Evolutionary conservation across 23 tunicate species (phyloP).

Genomic region (Halocynthia roretzi): DNA sequence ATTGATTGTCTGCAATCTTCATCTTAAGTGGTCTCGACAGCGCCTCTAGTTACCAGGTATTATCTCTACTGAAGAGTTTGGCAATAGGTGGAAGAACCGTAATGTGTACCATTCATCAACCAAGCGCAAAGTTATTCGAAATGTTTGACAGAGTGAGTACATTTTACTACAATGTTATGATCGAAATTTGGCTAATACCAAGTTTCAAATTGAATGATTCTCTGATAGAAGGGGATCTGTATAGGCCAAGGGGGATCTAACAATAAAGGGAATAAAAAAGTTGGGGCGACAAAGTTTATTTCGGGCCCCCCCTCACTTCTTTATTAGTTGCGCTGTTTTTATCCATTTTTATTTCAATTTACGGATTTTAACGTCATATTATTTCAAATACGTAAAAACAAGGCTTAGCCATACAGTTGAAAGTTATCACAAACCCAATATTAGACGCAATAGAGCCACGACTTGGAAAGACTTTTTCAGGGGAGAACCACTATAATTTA

Average conservation of each 20-base stretch:
- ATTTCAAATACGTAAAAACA: no score
- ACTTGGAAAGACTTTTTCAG: no score
- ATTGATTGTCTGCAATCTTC: not conserved
- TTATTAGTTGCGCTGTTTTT: not conserved
- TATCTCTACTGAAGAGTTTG: slow-evolving; percentile 80
- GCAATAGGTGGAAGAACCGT: slow-evolving; percentile 95
- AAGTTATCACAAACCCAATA: no score
- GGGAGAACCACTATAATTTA: no score
- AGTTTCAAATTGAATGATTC: not conserved
- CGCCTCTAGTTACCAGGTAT: slow-evolving; percentile 81
- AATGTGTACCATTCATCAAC: slow-evolving; percentile 94
- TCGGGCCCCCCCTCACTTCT: not conserved
- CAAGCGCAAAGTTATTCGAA: slow-evolving; percentile 95
- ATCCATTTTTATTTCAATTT: no score
- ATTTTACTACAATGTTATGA: not conserved
- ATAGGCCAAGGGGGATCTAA: not conserved
- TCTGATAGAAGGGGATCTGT: not conserved
- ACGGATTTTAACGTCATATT: no score
- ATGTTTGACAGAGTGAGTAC: slow-evolving; percentile 78
- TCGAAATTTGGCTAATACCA: not conserved
- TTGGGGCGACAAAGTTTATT: no score
- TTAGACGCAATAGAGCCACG: no score
- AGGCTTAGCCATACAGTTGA: no score
- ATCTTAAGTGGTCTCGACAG: slow-evolving; percentile 84
- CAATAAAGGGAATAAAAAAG: no score